phyloP scores from a whole-genome alignment of 1,140 invertebrate species.

The Teleopsis dalmanni region DNA sequence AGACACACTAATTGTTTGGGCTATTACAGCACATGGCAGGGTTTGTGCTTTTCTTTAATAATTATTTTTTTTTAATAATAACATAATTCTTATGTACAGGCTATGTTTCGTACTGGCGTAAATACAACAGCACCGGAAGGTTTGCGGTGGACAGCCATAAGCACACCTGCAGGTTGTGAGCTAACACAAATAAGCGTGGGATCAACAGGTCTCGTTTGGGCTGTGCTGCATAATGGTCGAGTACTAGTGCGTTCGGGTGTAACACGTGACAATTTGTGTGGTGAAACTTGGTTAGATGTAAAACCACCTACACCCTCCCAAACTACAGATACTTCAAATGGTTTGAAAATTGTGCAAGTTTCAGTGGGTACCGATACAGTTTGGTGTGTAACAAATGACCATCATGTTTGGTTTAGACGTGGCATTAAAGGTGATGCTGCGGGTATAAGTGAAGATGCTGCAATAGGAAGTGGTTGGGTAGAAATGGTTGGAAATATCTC shows the following conservation, averaged over 20 bases:
- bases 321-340: constrained; percentile 33
- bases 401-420: constrained; percentile 83
- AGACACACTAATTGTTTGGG: constrained; percentile 77
- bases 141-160: constrained; percentile 68
- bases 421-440: constrained; percentile 67
- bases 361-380: constrained; percentile 77
- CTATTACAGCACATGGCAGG: constrained; percentile 79
- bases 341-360: constrained; percentile 63
- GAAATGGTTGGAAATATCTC: constrained; percentile 79
- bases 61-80: background rate
- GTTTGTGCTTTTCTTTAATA: constrained; percentile 35
- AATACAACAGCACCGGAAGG: constrained; percentile 76
- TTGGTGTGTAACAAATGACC: constrained; percentile 79
- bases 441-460: constrained; percentile 60
- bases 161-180: constrained; percentile 66
- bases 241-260: constrained; percentile 71
- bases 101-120: constrained; percentile 77
- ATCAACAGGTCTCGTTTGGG: constrained; percentile 76
- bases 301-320: constrained; percentile 53
- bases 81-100: constrained; percentile 43
- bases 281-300: constrained; percentile 74
- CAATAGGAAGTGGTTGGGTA: constrained; percentile 70
- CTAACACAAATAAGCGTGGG: constrained; percentile 77
- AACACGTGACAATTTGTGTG: constrained; percentile 62
- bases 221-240: constrained; percentile 70